A percentile compares a stretch with the other conserved stretches of the same genome.
Evolutionary conservation across 2,113 vertebrate species (phyloP).

Genomic region (Camelus dromedarius): DNA sequence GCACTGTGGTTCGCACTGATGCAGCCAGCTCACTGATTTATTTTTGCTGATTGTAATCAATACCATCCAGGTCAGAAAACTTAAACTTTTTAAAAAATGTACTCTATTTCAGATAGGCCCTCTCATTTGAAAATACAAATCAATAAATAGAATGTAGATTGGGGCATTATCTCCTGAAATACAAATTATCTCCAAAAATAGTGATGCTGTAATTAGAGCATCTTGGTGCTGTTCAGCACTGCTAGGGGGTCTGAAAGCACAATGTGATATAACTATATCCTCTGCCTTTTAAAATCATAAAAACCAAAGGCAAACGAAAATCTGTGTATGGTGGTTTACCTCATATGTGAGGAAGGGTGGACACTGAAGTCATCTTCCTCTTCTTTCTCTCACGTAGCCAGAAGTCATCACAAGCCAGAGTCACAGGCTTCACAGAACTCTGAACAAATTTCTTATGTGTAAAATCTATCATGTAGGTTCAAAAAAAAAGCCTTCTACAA

Average conservation of each 20-base stretch:
- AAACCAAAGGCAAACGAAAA: slow-evolving; percentile 11
- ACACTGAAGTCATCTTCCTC: not conserved
- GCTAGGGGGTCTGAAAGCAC: not conserved
- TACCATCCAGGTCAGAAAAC: not conserved
- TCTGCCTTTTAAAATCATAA: not conserved
- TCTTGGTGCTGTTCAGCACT: not conserved
- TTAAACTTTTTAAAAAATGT: not conserved
- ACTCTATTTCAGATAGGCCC: not conserved
- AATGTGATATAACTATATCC: not conserved
- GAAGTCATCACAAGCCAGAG: not conserved
- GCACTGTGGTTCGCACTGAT: not conserved
- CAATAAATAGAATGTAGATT: not conserved
- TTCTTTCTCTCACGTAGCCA: not conserved
- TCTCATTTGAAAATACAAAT: slow-evolving; percentile 3
- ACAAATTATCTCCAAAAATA: not conserved
- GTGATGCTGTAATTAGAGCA: not conserved
- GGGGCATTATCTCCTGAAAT: not conserved
- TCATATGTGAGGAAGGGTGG: not conserved
- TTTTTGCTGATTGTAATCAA: not conserved
- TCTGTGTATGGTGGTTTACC: not conserved
- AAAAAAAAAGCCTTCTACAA: not conserved
- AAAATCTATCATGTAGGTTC: not conserved
- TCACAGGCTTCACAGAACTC: not conserved
- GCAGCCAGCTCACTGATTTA: not conserved
- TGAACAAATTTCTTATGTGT: not conserved